Base-by-base conservation (phyloP, 2,113 vertebrate genomes). In the Periophthalmus modestus region DNA sequence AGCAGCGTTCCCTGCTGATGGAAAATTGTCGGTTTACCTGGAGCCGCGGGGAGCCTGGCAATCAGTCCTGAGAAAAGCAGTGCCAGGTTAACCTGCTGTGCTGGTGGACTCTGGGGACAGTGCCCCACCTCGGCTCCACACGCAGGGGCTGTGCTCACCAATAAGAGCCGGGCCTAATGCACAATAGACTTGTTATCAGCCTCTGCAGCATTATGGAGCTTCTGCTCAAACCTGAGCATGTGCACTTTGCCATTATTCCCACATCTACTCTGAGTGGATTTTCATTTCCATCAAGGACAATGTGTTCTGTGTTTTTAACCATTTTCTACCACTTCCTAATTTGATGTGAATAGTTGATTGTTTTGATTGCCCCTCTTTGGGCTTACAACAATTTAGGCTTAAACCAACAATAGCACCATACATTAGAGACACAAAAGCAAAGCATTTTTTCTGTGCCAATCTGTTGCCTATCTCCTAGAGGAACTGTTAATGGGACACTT, bases 31-130 rank as follows among this genome's bases (percentile, higher is more conserved):
- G 93, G 94, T 95, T 96, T 96, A 95, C 94, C 94, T 96, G 85
- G 85, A 95, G 93, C 95, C 90, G 90, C 93, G 61, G 93, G 95
- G 92, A 91, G 93, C 87, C 94, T 90, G 91, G 93, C 95, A 94
- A 95, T 94, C 95, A 90, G 79, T 92, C 92, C 93, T 96, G 94
- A 95, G 95, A 97, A 95, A 94, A 95, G 95, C 94, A 94, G 94
- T 94, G 94, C 92, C 93, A 92, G 93, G 95, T 96, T 94, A 95
- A 95, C 95, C 94, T 93, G 94, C 96, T 96, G 95, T 94, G 95
- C 94, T 93, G 93, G 94, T 91, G 93, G 94, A 90, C 95, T 95
- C 95, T 86, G 84, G 93, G 93, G 95, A 96, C 81, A 76, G 79
- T 92, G 87, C 93, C 92, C 90, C 83, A 94, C 93, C 91, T 91